phyloP scores from a whole-genome alignment of 2,797 vertebrate genomes.

The Hirundo rustica region DNA sequence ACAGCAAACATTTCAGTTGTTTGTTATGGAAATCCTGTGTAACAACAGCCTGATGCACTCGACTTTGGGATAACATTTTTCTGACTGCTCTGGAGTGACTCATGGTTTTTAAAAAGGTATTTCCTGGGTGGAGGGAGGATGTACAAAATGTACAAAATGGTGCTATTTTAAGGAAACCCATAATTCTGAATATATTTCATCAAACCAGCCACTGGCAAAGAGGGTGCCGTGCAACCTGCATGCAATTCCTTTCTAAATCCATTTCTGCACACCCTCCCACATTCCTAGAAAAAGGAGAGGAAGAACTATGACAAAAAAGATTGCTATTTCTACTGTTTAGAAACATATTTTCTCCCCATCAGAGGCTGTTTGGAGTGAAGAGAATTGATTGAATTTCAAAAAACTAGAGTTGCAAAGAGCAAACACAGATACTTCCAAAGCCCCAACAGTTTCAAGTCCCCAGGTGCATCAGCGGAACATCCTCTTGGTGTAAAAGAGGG shows the following conservation, averaged over 20 bases:
- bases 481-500: neutral
- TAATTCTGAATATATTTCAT: neutral
- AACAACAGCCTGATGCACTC: slow-evolving; percentile 7
- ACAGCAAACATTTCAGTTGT: neutral
- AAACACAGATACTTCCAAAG: neutral
- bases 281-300: neutral
- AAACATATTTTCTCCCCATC: neutral
- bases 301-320: neutral
- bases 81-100: neutral
- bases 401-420: neutral
- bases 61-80: neutral
- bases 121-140: neutral
- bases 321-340: neutral
- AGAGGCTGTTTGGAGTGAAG: neutral
- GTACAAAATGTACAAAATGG: neutral
- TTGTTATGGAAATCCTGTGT: slow-evolving; percentile 56
- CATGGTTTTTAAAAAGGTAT: neutral
- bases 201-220: neutral
- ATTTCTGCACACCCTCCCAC: neutral
- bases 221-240: rapidly evolving
- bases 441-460: neutral
- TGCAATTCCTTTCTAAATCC: neutral
- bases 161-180: neutral
- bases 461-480: neutral
- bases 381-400: neutral